Evolutionary conservation across 2,888 invertebrate genomes (phyloP).

Genomic region (Torymus auratus): DNA sequence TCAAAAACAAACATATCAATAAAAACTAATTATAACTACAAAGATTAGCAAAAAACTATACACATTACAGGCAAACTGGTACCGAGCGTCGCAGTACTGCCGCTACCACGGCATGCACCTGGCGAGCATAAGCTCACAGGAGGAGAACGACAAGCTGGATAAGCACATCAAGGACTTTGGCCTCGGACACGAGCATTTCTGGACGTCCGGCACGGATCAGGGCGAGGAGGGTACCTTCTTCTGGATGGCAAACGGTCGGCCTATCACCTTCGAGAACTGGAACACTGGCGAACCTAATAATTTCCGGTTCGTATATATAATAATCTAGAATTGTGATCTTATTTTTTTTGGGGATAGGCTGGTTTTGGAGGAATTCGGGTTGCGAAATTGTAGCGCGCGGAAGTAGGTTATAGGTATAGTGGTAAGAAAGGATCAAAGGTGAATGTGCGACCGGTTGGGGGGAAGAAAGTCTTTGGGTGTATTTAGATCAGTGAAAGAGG

Average conservation of each 20-base stretch:
- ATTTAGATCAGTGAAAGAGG: too few species aligned
- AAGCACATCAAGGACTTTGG: slow-evolving; percentile 94
- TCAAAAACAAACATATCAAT: background rate
- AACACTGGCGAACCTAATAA: slow-evolving; percentile 96
- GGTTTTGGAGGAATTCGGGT: too few species aligned
- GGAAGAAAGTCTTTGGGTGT: too few species aligned
- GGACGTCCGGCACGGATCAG: slow-evolving; percentile 94
- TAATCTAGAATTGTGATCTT: background rate
- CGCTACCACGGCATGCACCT: slow-evolving; percentile 95
- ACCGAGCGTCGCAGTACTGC: slow-evolving; percentile 93
- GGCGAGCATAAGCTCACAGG: slow-evolving; percentile 92
- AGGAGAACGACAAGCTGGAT: slow-evolving; percentile 93
- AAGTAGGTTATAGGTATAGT: too few species aligned
- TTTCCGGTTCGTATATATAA: slow-evolving; percentile 79
- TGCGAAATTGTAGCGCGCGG: too few species aligned
- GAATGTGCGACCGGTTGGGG: too few species aligned
- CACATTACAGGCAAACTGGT: slow-evolving; percentile 90
- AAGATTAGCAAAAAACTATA: too few species aligned
- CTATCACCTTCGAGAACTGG: slow-evolving; percentile 94
- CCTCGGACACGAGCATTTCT: slow-evolving; percentile 93
- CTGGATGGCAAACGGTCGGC: slow-evolving; percentile 94
- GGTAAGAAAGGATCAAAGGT: too few species aligned
- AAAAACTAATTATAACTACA: too few species aligned
- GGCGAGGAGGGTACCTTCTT: slow-evolving; percentile 94
- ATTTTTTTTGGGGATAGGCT: too few species aligned